Conservation (phyloP, 2,797 vertebrate species). For the Hydrocynus forskahlii region DNA sequence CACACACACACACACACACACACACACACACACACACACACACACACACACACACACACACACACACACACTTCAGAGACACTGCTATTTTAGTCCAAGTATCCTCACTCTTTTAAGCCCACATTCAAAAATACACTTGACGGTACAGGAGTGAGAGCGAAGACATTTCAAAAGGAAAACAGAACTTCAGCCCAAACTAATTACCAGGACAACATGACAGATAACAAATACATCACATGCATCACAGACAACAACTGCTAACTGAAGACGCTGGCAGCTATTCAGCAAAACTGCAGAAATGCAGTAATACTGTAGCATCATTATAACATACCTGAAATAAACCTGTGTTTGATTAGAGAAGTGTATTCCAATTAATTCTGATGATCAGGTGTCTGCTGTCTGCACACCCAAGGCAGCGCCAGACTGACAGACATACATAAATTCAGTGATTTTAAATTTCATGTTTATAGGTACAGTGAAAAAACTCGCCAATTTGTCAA, state of each 20-base stretch:
- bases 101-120: slow-evolving; percentile 61
- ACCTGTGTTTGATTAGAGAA: not conserved
- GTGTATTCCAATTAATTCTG: too few species aligned
- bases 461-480: too few species aligned
- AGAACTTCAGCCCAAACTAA: slow-evolving; percentile 10
- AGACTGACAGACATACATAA: too few species aligned
- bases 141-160: not conserved
- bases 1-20: not conserved
- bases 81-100: slow-evolving; percentile 71
- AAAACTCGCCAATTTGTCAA: too few species aligned
- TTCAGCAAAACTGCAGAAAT: not conserved
- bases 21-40: slow-evolving; percentile 27
- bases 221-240: not conserved
- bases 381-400: too few species aligned
- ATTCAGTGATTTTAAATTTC: too few species aligned
- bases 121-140: slow-evolving; percentile 67
- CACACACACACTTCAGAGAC: slow-evolving; percentile 52
- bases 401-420: too few species aligned
- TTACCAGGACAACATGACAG: not conserved
- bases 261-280: not conserved
- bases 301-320: too few species aligned
- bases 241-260: not conserved
- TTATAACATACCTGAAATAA: not conserved
- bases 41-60: not conserved
- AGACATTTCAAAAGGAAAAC: slow-evolving; percentile 3